Evolutionary conservation across 2,888 invertebrate genomes (phyloP).

Genomic region (Pseudolycoriella hygida): DNA sequence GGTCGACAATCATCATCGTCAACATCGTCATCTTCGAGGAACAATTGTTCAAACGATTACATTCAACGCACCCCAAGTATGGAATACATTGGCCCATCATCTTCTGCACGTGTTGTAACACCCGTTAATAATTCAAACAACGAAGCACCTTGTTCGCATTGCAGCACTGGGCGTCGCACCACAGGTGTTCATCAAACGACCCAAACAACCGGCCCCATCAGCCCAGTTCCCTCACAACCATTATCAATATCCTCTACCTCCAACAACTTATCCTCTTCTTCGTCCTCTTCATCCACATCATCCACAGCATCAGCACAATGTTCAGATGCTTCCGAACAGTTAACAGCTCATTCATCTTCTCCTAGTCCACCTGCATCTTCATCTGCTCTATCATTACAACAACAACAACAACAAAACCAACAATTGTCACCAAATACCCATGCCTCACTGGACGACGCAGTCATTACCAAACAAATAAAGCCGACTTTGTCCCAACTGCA

Average conservation of each 20-base stretch:
- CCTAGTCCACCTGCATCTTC: constrained; percentile 7
- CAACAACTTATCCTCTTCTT: constrained; percentile 5
- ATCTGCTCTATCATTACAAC: constrained; percentile 7
- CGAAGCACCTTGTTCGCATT: constrained; percentile 22
- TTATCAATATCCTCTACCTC: neutral
- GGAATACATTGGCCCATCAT: constrained; percentile 16
- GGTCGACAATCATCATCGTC: constrained; percentile 9
- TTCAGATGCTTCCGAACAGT: constrained; percentile 6
- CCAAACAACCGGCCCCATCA: constrained; percentile 29
- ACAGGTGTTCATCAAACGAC: constrained; percentile 30
- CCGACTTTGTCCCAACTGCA: constrained; percentile 11
- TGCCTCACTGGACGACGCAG: neutral
- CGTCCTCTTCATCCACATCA: constrained; percentile 7
- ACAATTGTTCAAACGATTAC: constrained; percentile 11
- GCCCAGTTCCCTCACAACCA: constrained; percentile 21
- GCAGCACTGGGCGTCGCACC: constrained; percentile 24
- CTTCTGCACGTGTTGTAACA: constrained; percentile 16
- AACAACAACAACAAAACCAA: constrained; percentile 11
- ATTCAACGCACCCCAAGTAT: constrained; percentile 15
- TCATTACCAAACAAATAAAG: constrained; percentile 7
- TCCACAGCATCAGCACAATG: constrained; percentile 7
- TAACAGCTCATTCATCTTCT: constrained; percentile 8
- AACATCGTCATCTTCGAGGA: constrained; percentile 3
- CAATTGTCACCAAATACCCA: constrained; percentile 3
- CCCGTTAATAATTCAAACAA: constrained; percentile 14